Conservation (phyloP, 2,888 invertebrate genomes). For the Lepidochrysops patricia region DNA sequence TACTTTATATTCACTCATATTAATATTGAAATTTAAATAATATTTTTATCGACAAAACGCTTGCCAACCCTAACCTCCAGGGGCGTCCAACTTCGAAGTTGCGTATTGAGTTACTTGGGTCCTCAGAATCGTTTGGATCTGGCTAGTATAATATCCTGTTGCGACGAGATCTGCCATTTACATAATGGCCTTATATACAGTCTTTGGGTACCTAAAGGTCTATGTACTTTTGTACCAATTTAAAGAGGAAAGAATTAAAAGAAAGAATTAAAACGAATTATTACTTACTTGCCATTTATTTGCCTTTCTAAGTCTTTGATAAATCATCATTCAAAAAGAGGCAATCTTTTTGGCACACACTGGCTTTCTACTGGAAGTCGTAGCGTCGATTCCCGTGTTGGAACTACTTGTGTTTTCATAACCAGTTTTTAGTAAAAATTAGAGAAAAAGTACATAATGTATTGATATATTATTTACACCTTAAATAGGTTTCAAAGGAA, state of each 20-base stretch:
- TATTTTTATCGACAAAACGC: constrained; percentile 13
- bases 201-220: background rate
- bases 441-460: background rate
- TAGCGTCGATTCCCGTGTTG: no score
- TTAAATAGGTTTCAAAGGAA: no score
- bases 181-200: constrained; percentile 43
- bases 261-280: no score
- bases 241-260: background rate
- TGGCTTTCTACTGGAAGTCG: no score
- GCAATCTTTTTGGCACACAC: no score
- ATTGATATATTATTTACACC: no score
- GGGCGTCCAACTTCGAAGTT: constrained; percentile 66
- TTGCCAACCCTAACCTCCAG: constrained; percentile 34
- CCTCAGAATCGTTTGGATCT: background rate
- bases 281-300: no score
- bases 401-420: no score
- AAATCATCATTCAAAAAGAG: no score
- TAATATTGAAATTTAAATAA: constrained; percentile 5
- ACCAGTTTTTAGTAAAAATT: background rate
- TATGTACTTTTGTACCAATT: constrained; percentile 4
- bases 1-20: background rate
- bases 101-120: constrained; percentile 60
- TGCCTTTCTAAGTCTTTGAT: no score
- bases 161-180: constrained; percentile 51
- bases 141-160: constrained; percentile 55